Percentiles rank a stretch among this genome's conserved stretches.
Evolutionary conservation across 2,888 invertebrate genomes (phyloP).

Genomic region (Cephus pygmeus): DNA sequence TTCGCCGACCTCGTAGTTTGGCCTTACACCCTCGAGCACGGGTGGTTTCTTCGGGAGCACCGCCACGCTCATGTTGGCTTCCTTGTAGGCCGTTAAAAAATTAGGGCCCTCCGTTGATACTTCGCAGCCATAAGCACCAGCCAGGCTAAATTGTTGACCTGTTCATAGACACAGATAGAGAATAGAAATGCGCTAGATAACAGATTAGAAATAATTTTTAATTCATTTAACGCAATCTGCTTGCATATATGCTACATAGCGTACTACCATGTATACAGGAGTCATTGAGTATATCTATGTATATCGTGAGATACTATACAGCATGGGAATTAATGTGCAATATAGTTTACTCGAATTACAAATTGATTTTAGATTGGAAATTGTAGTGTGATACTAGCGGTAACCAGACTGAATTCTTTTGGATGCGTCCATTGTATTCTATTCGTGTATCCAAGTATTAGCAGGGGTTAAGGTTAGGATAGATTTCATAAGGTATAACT

Average conservation of each 20-base stretch:
- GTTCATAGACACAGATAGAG: background rate
- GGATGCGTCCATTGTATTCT: background rate
- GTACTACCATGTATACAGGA: background rate
- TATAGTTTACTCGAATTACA: background rate
- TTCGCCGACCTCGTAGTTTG: constrained; percentile 58
- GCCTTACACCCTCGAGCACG: constrained; percentile 52
- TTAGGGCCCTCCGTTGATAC: constrained; percentile 56
- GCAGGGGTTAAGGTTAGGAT: background rate
- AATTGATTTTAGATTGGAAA: background rate
- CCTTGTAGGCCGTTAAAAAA: constrained; percentile 51
- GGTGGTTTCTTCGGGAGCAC: constrained; percentile 50
- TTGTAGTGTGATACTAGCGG: background rate
- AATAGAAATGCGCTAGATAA: background rate
- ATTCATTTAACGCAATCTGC: background rate
- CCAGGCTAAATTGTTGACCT: constrained; percentile 9
- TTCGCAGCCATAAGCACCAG: constrained; percentile 58
- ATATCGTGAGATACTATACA: background rate
- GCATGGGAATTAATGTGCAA: background rate
- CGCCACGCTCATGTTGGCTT: constrained; percentile 59
- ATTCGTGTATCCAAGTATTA: background rate
- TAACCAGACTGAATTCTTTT: background rate
- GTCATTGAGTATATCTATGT: background rate
- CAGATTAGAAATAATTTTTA: background rate
- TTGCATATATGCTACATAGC: background rate
- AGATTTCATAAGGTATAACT: background rate